Evolutionary conservation across 2,888 invertebrate genomes (phyloP).

Genomic region (Cecidostiba fungosa): DNA sequence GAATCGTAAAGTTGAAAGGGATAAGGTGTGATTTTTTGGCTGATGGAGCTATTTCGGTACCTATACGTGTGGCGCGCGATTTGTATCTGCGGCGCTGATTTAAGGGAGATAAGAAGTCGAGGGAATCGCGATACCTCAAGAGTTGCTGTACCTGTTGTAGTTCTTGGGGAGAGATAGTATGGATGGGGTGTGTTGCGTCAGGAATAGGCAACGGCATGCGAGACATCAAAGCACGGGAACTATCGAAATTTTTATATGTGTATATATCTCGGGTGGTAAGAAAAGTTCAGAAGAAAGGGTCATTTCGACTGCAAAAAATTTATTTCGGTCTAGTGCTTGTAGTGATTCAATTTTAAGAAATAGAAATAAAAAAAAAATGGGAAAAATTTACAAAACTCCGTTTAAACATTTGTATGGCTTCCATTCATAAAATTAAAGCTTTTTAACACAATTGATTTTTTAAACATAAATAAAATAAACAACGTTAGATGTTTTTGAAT

Average conservation of each 20-base stretch:
- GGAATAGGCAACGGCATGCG: background rate
- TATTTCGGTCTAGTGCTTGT: no score
- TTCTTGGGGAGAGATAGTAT: background rate
- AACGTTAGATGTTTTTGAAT: background rate
- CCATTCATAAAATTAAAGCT: no score
- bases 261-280: background rate
- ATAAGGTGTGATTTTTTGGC: background rate
- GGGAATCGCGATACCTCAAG: background rate
- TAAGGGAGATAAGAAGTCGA: background rate
- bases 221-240: background rate
- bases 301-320: no score
- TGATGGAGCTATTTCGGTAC: background rate
- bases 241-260: background rate
- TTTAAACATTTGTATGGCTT: no score
- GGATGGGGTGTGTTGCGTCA: background rate
- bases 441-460: no score
- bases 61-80: background rate
- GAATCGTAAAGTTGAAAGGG: constrained; percentile 2
- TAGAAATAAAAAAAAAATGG: no score
- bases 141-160: background rate
- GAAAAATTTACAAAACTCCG: no score
- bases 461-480: background rate
- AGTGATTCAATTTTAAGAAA: no score
- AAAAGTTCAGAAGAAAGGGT: no score
- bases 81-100: background rate